Conservation (phyloP, 2,797 vertebrate genomes). For the Tapera naevia region DNA sequence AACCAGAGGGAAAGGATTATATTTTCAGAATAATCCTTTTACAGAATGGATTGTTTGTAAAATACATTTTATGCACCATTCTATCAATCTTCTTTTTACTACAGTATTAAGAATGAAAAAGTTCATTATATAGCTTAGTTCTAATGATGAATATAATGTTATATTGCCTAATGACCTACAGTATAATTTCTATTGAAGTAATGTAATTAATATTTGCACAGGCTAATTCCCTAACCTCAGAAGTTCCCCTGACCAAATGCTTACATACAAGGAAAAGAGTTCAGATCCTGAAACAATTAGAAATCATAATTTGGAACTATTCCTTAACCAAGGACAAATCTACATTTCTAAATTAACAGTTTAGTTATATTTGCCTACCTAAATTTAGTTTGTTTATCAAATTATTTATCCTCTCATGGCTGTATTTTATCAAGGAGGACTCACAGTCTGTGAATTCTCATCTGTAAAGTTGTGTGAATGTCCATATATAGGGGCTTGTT, state of each 20-base stretch:
- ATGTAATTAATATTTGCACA: constrained; percentile 20
- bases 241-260: not conserved
- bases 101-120: constrained; percentile 52
- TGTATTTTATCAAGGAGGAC: not conserved
- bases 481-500: not conserved
- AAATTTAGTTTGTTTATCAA: not conserved
- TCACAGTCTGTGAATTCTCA: not conserved
- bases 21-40: constrained; percentile 62
- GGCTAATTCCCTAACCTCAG: not conserved
- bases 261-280: not conserved
- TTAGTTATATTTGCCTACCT: not conserved
- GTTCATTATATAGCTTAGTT: constrained; percentile 29
- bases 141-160: constrained; percentile 26
- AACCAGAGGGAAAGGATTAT: constrained; percentile 17
- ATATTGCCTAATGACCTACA: constrained; percentile 39
- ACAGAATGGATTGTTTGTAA: constrained; percentile 32
- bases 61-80: constrained; percentile 32
- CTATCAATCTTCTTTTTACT: constrained; percentile 42
- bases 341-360: not conserved
- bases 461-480: not conserved
- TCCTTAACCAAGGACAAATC: not conserved
- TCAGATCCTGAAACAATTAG: constrained; percentile 4
- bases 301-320: not conserved
- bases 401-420: not conserved
- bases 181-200: not conserved